Evolutionary conservation across 2,797 vertebrate species (phyloP).

Genomic region (Gallirallus australis): DNA sequence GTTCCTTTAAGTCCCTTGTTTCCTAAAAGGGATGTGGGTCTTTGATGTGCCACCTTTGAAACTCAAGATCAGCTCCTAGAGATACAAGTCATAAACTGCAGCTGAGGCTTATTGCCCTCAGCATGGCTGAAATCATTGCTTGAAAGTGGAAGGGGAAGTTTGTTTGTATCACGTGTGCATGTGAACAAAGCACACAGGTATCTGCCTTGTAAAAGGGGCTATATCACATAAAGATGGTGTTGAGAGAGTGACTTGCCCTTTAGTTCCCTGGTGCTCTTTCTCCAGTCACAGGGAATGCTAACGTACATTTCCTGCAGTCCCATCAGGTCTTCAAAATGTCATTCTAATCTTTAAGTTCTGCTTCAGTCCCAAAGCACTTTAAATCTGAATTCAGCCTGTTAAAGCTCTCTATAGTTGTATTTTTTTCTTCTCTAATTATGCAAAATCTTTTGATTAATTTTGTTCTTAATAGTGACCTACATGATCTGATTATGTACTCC

Average conservation of each 20-base stretch:
- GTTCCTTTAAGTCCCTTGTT: background rate
- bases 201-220: background rate
- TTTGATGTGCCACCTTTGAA: background rate
- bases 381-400: background rate
- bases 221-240: background rate
- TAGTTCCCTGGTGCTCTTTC: background rate
- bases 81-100: background rate
- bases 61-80: background rate
- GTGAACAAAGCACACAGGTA: background rate
- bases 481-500: background rate
- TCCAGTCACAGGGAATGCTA: background rate
- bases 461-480: background rate
- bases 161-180: background rate
- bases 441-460: background rate
- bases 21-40: background rate
- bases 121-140: background rate
- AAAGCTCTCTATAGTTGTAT: background rate
- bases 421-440: background rate
- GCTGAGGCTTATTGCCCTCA: background rate
- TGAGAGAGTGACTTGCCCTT: rapidly evolving
- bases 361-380: background rate
- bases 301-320: background rate
- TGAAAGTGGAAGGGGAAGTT: background rate
- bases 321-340: background rate
- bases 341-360: background rate